phyloP scores from a whole-genome alignment of 2,888 invertebrate genomes.

The Helleia helle region DNA sequence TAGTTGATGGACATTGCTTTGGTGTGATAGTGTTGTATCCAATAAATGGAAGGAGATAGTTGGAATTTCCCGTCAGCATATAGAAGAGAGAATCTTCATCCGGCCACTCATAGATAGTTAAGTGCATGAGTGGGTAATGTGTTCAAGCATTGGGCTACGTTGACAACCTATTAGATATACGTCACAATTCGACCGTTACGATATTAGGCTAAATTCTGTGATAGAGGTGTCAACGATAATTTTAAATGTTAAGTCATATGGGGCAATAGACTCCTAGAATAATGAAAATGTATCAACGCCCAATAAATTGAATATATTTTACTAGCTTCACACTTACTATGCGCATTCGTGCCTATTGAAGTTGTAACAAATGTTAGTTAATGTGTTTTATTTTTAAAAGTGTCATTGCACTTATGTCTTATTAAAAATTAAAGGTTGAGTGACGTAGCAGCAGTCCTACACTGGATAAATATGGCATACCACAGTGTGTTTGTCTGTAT shows the following conservation, averaged over 20 bases:
- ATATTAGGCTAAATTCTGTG: conserved; percentile 48
- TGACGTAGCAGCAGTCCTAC: conserved; percentile 46
- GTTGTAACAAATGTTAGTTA: conserved; percentile 48
- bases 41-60: conserved; percentile 61
- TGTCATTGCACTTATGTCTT: conserved; percentile 48
- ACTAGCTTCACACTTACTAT: conserved; percentile 53
- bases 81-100: conserved; percentile 42
- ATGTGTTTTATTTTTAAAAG: conserved; percentile 39
- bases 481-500: conserved; percentile 26
- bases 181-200: conserved; percentile 42
- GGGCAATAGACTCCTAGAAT: conserved; percentile 51
- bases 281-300: conserved; percentile 47
- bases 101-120: conserved; percentile 44
- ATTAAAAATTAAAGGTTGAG: conserved; percentile 35
- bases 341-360: conserved; percentile 59
- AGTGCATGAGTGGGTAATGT: conserved; percentile 37
- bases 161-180: conserved; percentile 43
- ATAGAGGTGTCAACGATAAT: conserved; percentile 22
- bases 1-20: conserved; percentile 60
- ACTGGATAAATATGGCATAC: conserved; percentile 19
- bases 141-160: conserved; percentile 30
- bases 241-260: conserved; percentile 14
- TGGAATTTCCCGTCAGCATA: conserved; percentile 58
- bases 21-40: conserved; percentile 73
- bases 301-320: conserved; percentile 50